A percentile compares a stretch with the other conserved stretches of the same genome.
These are phyloP conservation scores for Malurus splendens DNA, from an alignment of 2,797 vertebrate species.

Conservation along the genomic window DNA sequence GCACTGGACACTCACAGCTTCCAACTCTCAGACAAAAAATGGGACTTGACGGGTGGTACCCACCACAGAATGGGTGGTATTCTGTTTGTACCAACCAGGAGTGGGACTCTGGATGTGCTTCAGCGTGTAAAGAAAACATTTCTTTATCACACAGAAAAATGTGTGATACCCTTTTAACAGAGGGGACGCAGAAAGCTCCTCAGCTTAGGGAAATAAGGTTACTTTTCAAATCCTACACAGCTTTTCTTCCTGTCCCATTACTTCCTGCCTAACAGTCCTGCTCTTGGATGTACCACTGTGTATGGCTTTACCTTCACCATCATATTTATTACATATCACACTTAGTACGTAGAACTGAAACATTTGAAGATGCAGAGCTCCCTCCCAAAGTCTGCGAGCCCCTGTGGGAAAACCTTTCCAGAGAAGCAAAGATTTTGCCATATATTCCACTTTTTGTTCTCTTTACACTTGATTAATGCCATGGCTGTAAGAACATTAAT, in stretches of 20 bases:
- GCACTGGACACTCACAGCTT: not conserved
- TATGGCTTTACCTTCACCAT: not conserved
- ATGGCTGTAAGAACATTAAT: conserved; percentile 24
- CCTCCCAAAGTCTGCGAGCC: not conserved
- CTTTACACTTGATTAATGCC: conserved; percentile 23
- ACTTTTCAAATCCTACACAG: not conserved
- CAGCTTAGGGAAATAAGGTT: not conserved
- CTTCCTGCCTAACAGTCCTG: not conserved
- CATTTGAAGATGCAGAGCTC: not conserved
- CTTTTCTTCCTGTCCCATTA: not conserved
- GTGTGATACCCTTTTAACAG: not conserved
- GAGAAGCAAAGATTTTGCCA: not conserved
- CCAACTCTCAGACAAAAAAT: not conserved
- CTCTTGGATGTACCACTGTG: not conserved
- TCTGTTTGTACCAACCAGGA: not conserved
- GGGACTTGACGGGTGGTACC: fast-evolving
- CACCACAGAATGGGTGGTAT: not conserved
- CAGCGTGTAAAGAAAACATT: not conserved
- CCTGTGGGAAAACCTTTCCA: not conserved
- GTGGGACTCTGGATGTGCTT: not conserved
- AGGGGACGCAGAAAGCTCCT: not conserved
- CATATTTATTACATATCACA: not conserved
- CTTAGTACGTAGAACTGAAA: not conserved
- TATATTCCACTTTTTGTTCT: not conserved
- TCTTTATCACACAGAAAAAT: not conserved